Evolutionary conservation across 2,797 vertebrate genomes (phyloP).

Genomic region (Chiroxiphia lanceolata): DNA sequence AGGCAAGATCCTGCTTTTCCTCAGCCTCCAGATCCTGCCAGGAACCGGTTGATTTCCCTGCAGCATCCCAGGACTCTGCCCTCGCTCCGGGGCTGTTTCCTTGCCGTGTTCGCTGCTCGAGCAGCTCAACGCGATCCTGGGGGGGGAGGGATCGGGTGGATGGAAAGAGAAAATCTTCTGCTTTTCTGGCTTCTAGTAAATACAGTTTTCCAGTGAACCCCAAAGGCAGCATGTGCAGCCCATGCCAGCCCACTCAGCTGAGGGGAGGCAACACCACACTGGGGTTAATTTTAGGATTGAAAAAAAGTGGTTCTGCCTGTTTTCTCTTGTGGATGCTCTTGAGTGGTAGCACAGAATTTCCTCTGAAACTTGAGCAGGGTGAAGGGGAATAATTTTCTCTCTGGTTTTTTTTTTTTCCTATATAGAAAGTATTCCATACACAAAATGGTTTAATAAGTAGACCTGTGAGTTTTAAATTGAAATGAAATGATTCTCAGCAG

Average conservation of each 20-base stretch:
- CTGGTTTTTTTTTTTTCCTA: neutral
- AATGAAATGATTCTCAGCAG: neutral
- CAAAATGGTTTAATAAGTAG: neutral
- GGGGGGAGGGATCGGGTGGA: no score
- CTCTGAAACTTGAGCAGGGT: neutral
- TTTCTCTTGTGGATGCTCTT: neutral
- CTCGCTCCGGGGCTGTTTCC: accelerated
- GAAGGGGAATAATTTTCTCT: constrained; percentile 2
- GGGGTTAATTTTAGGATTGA: neutral
- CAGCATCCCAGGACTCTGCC: accelerated
- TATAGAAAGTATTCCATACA: neutral
- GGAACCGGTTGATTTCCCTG: neutral
- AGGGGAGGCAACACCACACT: neutral
- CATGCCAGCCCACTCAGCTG: neutral
- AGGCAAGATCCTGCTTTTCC: neutral
- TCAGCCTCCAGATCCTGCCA: neutral
- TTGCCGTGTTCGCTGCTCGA: neutral
- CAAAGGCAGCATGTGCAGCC: neutral
- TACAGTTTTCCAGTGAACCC: neutral
- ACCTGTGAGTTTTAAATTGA: neutral
- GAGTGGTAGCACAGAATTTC: constrained; percentile 22
- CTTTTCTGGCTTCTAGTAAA: neutral
- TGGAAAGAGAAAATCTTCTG: accelerated
- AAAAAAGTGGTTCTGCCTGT: neutral
- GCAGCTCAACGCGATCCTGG: accelerated